Evolutionary conservation across 2,888 invertebrate species (phyloP).

Genomic region (Rhingia campestris): DNA sequence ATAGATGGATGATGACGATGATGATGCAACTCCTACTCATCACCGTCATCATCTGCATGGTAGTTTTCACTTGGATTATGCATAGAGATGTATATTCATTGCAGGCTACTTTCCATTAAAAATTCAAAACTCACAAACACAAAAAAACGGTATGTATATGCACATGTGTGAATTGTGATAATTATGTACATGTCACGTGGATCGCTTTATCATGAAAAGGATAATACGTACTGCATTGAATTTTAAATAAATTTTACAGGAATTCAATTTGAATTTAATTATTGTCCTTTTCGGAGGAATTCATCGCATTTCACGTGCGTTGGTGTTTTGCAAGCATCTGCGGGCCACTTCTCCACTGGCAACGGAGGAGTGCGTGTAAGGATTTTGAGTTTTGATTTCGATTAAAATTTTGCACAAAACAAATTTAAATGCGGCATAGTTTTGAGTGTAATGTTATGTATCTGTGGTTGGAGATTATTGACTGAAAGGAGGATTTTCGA

Average conservation of each 20-base stretch:
- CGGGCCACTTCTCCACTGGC: background rate
- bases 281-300: constrained; percentile 40
- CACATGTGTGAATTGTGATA: constrained; percentile 47
- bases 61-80: constrained; percentile 66
- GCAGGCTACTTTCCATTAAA: constrained; percentile 61
- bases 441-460: background rate
- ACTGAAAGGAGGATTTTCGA: background rate
- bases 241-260: constrained; percentile 63
- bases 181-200: constrained; percentile 62
- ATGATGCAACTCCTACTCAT: background rate
- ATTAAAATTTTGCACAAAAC: constrained; percentile 36
- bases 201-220: background rate
- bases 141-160: background rate
- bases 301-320: constrained; percentile 40
- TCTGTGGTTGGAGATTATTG: constrained; percentile 2
- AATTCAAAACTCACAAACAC: constrained; percentile 47
- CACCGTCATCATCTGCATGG: constrained; percentile 22
- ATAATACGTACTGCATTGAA: constrained; percentile 44
- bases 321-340: background rate
- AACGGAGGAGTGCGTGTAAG: constrained; percentile 3
- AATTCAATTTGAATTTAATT: constrained; percentile 67
- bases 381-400: constrained; percentile 53
- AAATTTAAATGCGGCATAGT: background rate
- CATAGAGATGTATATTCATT: constrained; percentile 48
- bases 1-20: constrained; percentile 34